Evolutionary conservation across 1,140 invertebrate species (phyloP).

Genomic region (Aethina tumida): DNA sequence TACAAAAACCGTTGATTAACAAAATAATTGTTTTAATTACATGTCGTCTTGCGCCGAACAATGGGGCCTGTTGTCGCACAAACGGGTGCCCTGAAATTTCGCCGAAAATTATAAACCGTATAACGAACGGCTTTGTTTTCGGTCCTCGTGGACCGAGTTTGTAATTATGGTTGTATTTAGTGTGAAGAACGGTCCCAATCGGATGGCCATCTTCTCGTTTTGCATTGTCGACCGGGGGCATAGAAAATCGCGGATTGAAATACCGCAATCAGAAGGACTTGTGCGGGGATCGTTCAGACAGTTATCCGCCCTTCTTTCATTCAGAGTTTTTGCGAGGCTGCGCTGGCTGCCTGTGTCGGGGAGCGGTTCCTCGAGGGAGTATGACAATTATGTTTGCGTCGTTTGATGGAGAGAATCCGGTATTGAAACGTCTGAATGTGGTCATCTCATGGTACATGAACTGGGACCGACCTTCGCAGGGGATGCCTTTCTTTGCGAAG

Average conservation of each 20-base stretch:
- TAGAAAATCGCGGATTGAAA: constrained; percentile 27
- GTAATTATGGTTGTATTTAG: constrained; percentile 24
- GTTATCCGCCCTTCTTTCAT: constrained; percentile 17
- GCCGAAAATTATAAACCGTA: constrained; percentile 19
- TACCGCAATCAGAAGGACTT: constrained; percentile 25
- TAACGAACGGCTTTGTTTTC: constrained; percentile 21
- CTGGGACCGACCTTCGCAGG: constrained; percentile 7
- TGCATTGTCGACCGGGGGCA: constrained; percentile 28
- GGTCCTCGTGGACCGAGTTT: constrained; percentile 10
- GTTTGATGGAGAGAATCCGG: constrained; percentile 31
- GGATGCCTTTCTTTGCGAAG: not conserved
- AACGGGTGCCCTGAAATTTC: constrained; percentile 11
- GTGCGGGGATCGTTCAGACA: constrained; percentile 15
- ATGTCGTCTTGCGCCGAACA: constrained; percentile 7
- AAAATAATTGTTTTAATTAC: constrained; percentile 12
- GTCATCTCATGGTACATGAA: constrained; percentile 26
- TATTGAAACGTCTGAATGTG: constrained; percentile 28
- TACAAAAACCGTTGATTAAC: constrained; percentile 3
- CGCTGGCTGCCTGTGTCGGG: constrained; percentile 14
- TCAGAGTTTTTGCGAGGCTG: constrained; percentile 5
- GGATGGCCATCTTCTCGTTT: constrained; percentile 30
- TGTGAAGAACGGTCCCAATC: constrained; percentile 15
- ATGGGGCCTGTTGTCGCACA: too few species aligned
- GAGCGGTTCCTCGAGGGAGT: constrained; percentile 20
- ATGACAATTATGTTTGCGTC: constrained; percentile 32